Base-by-base conservation (phyloP, 2,888 invertebrate genomes). In the Drosophila silvestris region DNA sequence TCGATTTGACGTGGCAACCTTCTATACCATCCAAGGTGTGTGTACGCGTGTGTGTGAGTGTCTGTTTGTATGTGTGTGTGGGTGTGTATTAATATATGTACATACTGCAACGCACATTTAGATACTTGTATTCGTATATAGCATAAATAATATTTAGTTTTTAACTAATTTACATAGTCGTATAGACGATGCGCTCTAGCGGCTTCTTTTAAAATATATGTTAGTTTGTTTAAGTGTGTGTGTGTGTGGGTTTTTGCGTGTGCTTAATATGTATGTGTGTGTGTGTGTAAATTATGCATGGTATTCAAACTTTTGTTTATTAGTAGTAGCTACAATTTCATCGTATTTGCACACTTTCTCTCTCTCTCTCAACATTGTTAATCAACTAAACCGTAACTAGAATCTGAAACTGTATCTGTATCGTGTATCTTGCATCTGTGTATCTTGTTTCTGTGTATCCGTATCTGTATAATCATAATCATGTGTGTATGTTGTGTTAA, bases 81-180 rank as follows among this genome's bases (percentile, higher is more conserved):
- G 58, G 63, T 69, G 54, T 79, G 64, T 75, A 62, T 64, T 58
- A 61, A 69, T 79, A 66, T 79, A 79, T 79, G 63, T 79, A 79
- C 79, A 79, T 77, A 80, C 81, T 76, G 85, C 85, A 88, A 85
- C 83, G 83, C 89, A 86, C 83, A 80, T 79, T 79, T 78, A 74
- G 87, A 89, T 85, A 79, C 73, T 80, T 69, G 77, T 82, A 85
- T 66, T 87, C 71, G 70, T 84, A 84, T 80, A 89, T 85, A 80
- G 79, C 63, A 81, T 79, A 79, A 79, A 79, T 79, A 79, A 77
- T 81, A 77, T 79, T 77, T 85, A 89, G 81, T 91, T 90, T 91
- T 91, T 90, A 90, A 90, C 90, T 92, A 92, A 86, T 92, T 82
- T 91, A 91, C 92, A 91, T 83, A 82, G 78, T 85, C 89, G 81